Conservation (phyloP, 2,888 invertebrate genomes). For the Clunio marinus region DNA sequence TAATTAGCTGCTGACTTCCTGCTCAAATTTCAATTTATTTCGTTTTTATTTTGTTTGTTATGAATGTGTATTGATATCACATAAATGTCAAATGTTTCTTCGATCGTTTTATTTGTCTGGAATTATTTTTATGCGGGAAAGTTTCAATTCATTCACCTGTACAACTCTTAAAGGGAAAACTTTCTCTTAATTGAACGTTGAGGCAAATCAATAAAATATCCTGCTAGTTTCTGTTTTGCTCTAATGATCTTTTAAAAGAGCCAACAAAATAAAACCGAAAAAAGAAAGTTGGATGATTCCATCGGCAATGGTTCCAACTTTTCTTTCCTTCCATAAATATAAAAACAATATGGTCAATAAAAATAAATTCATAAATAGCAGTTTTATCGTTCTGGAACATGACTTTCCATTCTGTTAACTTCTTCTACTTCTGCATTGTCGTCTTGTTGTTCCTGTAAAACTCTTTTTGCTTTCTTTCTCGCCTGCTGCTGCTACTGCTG, state of each 20-base stretch:
- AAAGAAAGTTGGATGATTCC: not conserved
- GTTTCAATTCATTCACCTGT: constrained; percentile 4
- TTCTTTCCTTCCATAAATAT: not conserved
- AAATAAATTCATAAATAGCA: constrained; percentile 38
- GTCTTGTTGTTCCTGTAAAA: constrained; percentile 20
- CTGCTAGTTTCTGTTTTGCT: not conserved
- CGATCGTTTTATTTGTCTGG: not conserved
- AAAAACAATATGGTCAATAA: constrained; percentile 35
- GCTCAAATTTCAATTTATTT: constrained; percentile 4
- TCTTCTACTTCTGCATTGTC: constrained; percentile 21
- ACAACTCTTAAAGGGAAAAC: not conserved
- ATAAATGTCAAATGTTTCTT: constrained; percentile 17
- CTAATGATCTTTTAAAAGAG: not conserved
- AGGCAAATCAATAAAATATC: constrained; percentile 5
- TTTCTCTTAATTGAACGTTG: not conserved
- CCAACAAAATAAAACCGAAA: not conserved
- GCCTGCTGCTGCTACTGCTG: not conserved
- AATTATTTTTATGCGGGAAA: not conserved
- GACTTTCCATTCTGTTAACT: constrained; percentile 12
- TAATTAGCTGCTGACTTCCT: constrained; percentile 27
- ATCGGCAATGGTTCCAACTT: not conserved
- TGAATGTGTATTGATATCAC: constrained; percentile 7
- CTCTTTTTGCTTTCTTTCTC: constrained; percentile 15
- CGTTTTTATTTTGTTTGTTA: not conserved
- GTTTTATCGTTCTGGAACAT: constrained; percentile 38